phyloP scores from a whole-genome alignment of 2,888 invertebrate genomes.

The Conops quadrifasciatus region DNA sequence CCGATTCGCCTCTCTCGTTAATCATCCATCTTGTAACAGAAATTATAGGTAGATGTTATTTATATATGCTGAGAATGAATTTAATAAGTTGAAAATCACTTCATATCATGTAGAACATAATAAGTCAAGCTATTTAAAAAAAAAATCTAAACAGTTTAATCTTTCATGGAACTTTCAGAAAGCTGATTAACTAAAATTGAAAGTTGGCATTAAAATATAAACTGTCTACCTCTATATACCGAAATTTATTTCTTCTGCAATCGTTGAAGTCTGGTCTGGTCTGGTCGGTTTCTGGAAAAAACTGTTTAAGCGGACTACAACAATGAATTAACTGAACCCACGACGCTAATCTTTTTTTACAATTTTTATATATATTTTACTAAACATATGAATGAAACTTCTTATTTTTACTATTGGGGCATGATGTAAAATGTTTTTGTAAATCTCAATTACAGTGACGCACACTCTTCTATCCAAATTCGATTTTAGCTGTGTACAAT shows the following conservation, averaged over 20 bases:
- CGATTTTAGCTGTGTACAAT: slow-evolving; percentile 22
- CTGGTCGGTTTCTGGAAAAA: background rate
- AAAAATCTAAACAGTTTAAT: background rate
- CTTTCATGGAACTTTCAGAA: too few relatives aligned
- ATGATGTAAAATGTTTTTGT: slow-evolving; percentile 12
- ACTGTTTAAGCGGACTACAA: background rate
- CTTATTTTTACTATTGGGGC: slow-evolving; percentile 12
- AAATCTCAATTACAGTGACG: slow-evolving; percentile 6
- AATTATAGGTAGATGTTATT: slow-evolving; percentile 40
- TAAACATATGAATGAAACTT: slow-evolving; percentile 19
- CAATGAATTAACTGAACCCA: slow-evolving; percentile 25
- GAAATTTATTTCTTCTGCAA: background rate
- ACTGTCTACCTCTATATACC: background rate
- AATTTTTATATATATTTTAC: slow-evolving; percentile 18
- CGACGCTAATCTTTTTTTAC: slow-evolving; percentile 24
- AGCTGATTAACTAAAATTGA: too few relatives aligned
- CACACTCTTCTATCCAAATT: slow-evolving; percentile 10
- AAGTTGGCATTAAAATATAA: too few relatives aligned
- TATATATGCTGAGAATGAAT: slow-evolving; percentile 18
- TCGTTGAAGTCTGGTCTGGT: too few relatives aligned
- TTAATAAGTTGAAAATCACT: slow-evolving; percentile 11
- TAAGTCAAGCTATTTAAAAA: background rate
- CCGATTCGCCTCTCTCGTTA: background rate
- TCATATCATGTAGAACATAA: slow-evolving; percentile 1
- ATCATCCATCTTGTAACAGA: slow-evolving; percentile 57